Evolutionary conservation across 1,140 invertebrate genomes (phyloP).

Genomic region (Pseudomyrmex flavicornis): DNA sequence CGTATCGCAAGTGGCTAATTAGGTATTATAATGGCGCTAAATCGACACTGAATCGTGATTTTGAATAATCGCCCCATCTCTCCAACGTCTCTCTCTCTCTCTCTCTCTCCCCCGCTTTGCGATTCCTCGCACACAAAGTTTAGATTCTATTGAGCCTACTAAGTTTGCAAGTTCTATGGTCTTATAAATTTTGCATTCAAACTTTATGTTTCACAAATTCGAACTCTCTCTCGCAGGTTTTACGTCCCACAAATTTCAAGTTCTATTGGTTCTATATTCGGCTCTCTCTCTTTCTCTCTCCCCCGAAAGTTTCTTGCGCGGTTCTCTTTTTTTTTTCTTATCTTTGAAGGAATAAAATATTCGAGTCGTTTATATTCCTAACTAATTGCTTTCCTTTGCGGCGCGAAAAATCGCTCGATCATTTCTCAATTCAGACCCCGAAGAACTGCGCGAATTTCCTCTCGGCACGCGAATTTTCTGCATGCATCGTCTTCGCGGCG

Average conservation of each 20-base stretch:
- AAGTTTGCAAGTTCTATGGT: constrained; percentile 16
- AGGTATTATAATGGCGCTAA: constrained; percentile 80
- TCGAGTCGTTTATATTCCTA: constrained; percentile 47
- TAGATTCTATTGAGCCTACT: constrained; percentile 33
- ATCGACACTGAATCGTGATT: constrained; percentile 71
- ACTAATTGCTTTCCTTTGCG: constrained; percentile 56
- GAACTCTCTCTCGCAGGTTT: constrained; percentile 24
- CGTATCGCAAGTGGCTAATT: constrained; percentile 75
- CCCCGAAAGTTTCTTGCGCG: not conserved
- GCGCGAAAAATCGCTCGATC: constrained; percentile 55
- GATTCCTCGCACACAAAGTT: constrained; percentile 30
- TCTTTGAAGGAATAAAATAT: constrained; percentile 31
- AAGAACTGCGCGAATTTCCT: constrained; percentile 52
- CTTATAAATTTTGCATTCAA: constrained; percentile 36
- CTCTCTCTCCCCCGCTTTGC: no score
- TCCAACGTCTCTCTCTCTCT: no score
- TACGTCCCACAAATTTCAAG: constrained; percentile 43
- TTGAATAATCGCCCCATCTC: constrained; percentile 37
- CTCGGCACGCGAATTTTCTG: constrained; percentile 60
- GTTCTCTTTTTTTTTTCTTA: constrained; percentile 23
- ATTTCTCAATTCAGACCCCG: constrained; percentile 53
- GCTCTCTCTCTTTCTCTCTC: not conserved
- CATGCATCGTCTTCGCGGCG: constrained; percentile 52
- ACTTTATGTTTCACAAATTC: constrained; percentile 56
- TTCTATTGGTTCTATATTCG: constrained; percentile 32